These are phyloP conservation scores for Drosophila flavopinicola DNA, from an alignment of 2,888 invertebrate species.

Conservation along the genomic window DNA sequence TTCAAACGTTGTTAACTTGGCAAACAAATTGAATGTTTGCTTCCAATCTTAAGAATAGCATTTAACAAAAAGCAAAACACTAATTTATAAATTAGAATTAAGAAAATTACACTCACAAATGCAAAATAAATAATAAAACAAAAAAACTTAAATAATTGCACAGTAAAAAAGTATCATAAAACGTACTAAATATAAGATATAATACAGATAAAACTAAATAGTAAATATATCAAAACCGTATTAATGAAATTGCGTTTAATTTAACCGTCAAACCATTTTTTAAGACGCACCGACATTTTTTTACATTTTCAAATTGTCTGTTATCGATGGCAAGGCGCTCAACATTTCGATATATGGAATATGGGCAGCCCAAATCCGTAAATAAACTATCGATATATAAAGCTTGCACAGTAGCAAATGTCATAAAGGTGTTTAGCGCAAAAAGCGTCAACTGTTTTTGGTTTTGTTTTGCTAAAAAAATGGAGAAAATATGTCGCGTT, in stretches of 20 bases:
- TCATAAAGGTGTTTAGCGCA: too few species aligned
- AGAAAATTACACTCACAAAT: slow-evolving; percentile 30
- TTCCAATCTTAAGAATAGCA: slow-evolving; percentile 68
- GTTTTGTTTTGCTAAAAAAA: not conserved
- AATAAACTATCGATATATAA: not conserved
- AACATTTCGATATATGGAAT: not conserved
- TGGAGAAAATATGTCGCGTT: slow-evolving; percentile 28
- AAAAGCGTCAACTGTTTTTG: not conserved
- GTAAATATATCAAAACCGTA: slow-evolving; percentile 43
- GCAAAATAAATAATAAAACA: slow-evolving; percentile 29
- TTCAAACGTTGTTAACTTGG: slow-evolving; percentile 59
- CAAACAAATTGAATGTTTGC: slow-evolving; percentile 56
- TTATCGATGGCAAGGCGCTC: not conserved
- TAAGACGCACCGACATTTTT: too few species aligned
- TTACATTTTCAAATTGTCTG: not conserved
- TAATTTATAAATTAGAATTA: slow-evolving; percentile 56
- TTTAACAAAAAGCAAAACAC: slow-evolving; percentile 48
- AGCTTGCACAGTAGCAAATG: slow-evolving; percentile 2
- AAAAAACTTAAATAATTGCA: slow-evolving; percentile 30
- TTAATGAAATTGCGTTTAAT: slow-evolving; percentile 4
- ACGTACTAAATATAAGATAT: slow-evolving; percentile 34
- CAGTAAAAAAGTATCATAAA: slow-evolving; percentile 31
- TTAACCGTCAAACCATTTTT: not conserved
- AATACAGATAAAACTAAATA: slow-evolving; percentile 24
- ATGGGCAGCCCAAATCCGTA: not conserved